Conservation (phyloP, 30 jellyfish, hydroid and myxozoan species). For the Hydractinia symbiolongicarpus region DNA sequence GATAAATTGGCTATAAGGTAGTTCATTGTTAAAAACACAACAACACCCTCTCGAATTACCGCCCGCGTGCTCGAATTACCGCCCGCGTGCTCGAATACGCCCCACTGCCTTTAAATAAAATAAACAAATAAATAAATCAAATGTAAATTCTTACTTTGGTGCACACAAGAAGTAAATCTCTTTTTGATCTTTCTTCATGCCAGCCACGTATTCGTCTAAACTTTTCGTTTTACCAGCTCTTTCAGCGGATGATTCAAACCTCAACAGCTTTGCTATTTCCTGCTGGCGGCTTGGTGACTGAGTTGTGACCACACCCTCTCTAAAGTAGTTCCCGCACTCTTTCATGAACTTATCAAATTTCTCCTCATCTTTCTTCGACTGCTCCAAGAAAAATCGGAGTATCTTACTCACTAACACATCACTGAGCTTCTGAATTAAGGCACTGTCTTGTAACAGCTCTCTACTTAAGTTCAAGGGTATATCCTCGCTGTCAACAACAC, state of each 20-base stretch:
- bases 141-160: slow-evolving; percentile 59
- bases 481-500: slow-evolving; percentile 97
- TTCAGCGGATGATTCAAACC: slow-evolving; percentile 87
- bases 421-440: slow-evolving; percentile 65
- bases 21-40: no score
- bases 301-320: slow-evolving; percentile 93
- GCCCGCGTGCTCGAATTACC: no score
- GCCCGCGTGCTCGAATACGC: no score
- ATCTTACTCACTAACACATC: slow-evolving; percentile 56
- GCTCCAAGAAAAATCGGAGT: slow-evolving; percentile 62
- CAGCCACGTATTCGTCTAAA: slow-evolving; percentile 62
- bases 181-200: slow-evolving; percentile 81
- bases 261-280: slow-evolving; percentile 71
- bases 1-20: no score
- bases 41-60: no score
- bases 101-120: neutral
- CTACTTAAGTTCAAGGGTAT: slow-evolving; percentile 92
- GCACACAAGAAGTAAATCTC: slow-evolving; percentile 79
- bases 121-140: neutral
- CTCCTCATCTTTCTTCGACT: slow-evolving; percentile 81
- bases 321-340: slow-evolving; percentile 78
- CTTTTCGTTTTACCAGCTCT: slow-evolving; percentile 64
- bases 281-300: slow-evolving; percentile 69
- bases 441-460: slow-evolving; percentile 93
- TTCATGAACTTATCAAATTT: slow-evolving; percentile 78